Conservation (phyloP, 2,797 vertebrate species). For the Bovichtus variegatus region DNA sequence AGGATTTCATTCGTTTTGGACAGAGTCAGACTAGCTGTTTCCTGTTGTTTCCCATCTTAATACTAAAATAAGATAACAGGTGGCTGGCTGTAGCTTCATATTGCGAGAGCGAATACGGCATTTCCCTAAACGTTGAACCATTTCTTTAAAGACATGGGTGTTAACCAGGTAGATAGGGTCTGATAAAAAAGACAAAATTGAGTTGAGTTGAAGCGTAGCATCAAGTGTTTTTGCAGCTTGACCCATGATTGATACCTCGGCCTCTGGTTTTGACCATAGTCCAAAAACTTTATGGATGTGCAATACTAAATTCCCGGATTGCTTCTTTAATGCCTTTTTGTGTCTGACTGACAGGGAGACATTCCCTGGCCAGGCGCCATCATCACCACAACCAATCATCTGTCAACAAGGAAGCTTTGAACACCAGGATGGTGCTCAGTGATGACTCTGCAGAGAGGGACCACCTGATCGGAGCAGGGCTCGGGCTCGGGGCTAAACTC, state of each 20-base stretch:
- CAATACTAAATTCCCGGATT: neutral
- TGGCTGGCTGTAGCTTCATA: no score
- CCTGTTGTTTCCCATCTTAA: no score
- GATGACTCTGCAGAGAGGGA: conserved; percentile 83
- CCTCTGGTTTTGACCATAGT: neutral
- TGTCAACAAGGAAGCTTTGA: conserved; percentile 68
- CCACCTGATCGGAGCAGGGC: conserved; percentile 73
- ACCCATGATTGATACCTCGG: neutral
- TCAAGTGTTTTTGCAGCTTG: neutral
- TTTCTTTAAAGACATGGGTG: neutral
- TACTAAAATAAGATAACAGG: no score
- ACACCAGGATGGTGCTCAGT: conserved; percentile 73
- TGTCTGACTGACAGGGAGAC: conserved; percentile 73
- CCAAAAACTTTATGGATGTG: neutral
- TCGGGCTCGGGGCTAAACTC: conserved; percentile 49
- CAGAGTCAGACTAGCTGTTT: no score
- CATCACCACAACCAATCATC: conserved; percentile 78
- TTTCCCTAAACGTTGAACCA: neutral
- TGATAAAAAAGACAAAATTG: neutral
- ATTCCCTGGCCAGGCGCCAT: conserved; percentile 66
- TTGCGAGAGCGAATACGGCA: no score
- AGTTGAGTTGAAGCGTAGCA: neutral
- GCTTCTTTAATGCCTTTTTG: neutral
- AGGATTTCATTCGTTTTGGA: no score
- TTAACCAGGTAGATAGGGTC: neutral